Evolutionary conservation across 2,113 vertebrate genomes (phyloP).

Genomic region (Protobothrops mucrosquamatus): DNA sequence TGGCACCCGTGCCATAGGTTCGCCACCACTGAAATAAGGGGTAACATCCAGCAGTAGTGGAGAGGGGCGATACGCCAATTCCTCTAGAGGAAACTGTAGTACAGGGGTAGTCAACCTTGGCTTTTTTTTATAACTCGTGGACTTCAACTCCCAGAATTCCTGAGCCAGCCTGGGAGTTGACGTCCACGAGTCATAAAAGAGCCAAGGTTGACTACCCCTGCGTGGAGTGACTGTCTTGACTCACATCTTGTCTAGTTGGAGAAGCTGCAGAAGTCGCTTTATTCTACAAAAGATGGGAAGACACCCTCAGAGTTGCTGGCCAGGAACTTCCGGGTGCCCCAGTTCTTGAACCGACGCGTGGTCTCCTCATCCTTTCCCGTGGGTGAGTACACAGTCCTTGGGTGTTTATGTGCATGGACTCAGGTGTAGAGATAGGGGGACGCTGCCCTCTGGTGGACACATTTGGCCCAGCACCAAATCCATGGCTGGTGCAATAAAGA

Average conservation of each 20-base stretch:
- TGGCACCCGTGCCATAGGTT: too few relatives aligned
- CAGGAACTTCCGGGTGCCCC: conserved; percentile 61
- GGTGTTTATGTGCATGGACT: accelerated
- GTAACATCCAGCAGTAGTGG: not conserved
- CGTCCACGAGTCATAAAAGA: too few relatives aligned
- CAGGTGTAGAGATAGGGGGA: not conserved
- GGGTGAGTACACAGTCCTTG: conserved; percentile 43
- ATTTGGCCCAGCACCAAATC: not conserved
- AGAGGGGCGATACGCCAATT: too few relatives aligned
- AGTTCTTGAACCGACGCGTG: conserved; percentile 61
- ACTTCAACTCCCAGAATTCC: too few relatives aligned
- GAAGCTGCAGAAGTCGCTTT: conserved; percentile 62
- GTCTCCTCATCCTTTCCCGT: conserved; percentile 60
- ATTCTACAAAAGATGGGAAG: conserved; percentile 13
- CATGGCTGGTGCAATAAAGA: not conserved
- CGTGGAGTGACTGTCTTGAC: too few relatives aligned
- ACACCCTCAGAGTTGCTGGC: conserved; percentile 15
- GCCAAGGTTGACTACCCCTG: too few relatives aligned
- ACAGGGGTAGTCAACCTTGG: too few relatives aligned
- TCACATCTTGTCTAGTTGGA: conserved; percentile 57
- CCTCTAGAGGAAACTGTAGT: not conserved
- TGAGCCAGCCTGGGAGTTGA: too few relatives aligned
- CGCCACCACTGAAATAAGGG: too few relatives aligned
- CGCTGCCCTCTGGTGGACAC: not conserved
- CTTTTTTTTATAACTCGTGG: too few relatives aligned